A percentile compares a stretch with the other conserved stretches of the same genome.
These are phyloP conservation scores for Acanthosepion esculentum DNA, from an alignment of 2,888 invertebrate species.

Conservation along the genomic window DNA sequence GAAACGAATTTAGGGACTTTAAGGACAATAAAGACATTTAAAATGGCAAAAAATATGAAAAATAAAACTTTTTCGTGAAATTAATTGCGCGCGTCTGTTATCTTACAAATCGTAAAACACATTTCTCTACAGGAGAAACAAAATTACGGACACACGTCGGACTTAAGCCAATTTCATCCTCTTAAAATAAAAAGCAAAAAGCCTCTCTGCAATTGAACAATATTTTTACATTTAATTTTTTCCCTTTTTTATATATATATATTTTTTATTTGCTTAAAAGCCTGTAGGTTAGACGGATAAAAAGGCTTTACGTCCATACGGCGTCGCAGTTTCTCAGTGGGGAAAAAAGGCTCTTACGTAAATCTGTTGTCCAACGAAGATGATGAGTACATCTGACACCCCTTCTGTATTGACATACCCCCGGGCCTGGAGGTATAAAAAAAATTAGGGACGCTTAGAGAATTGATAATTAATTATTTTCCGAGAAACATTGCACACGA, in stretches of 20 bases:
- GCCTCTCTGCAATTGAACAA: background rate
- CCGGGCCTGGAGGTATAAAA: background rate
- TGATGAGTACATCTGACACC: background rate
- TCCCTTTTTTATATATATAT: background rate
- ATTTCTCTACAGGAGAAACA: background rate
- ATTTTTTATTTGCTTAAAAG: background rate
- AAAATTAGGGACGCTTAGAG: background rate
- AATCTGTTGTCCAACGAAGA: background rate
- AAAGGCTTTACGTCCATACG: background rate
- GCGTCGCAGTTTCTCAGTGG: background rate
- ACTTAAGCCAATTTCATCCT: background rate
- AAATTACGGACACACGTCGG: background rate
- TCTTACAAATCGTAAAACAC: background rate
- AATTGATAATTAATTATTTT: background rate
- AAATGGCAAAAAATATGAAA: background rate
- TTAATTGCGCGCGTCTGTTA: background rate
- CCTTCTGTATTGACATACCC: background rate
- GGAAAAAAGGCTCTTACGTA: background rate
- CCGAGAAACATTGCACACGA: background rate
- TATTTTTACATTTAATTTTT: background rate
- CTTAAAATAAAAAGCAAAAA: background rate
- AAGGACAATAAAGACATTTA: slow-evolving; percentile 2
- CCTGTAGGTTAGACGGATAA: background rate
- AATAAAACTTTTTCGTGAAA: background rate
- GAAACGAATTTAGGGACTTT: background rate